Evolutionary conservation across 2,113 vertebrate genomes (phyloP).

Genomic region (Chlorocebus sabaeus): DNA sequence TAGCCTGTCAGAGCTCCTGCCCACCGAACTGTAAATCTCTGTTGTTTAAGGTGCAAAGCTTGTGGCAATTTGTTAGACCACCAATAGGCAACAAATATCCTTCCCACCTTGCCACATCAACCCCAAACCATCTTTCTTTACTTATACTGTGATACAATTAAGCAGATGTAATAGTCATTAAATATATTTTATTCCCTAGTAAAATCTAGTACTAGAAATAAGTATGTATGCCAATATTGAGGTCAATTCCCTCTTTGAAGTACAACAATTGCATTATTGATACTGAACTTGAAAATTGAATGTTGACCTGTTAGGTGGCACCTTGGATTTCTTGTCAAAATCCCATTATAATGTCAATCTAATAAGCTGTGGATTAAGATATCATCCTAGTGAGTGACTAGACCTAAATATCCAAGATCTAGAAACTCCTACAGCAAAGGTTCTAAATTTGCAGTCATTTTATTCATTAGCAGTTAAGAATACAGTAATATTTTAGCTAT

Average conservation of each 20-base stretch:
- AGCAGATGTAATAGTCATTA: not conserved
- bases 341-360: slow-evolving; percentile 83
- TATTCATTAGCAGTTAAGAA: not conserved
- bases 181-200: not conserved
- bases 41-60: not conserved
- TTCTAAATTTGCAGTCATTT: slow-evolving; percentile 37
- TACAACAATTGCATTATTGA: slow-evolving; percentile 83
- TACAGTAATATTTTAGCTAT: not conserved
- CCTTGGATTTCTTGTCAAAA: slow-evolving; percentile 85
- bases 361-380: slow-evolving; percentile 83
- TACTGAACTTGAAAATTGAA: slow-evolving; percentile 84
- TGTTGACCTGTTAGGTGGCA: slow-evolving; percentile 84
- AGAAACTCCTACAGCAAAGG: slow-evolving; percentile 82
- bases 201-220: not conserved
- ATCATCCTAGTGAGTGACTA: slow-evolving; percentile 85
- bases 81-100: not conserved
- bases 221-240: slow-evolving; percentile 83
- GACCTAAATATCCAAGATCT: slow-evolving; percentile 86
- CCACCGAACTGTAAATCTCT: not conserved
- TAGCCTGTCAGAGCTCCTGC: accelerated
- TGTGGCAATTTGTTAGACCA: not conserved
- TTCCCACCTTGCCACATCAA: not conserved
- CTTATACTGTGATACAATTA: not conserved
- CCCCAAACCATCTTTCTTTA: not conserved
- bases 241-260: slow-evolving; percentile 84